These are phyloP conservation scores for Lissocephala sabroskyi DNA, from an alignment of 2,888 invertebrate species.

Conservation along the genomic window DNA sequence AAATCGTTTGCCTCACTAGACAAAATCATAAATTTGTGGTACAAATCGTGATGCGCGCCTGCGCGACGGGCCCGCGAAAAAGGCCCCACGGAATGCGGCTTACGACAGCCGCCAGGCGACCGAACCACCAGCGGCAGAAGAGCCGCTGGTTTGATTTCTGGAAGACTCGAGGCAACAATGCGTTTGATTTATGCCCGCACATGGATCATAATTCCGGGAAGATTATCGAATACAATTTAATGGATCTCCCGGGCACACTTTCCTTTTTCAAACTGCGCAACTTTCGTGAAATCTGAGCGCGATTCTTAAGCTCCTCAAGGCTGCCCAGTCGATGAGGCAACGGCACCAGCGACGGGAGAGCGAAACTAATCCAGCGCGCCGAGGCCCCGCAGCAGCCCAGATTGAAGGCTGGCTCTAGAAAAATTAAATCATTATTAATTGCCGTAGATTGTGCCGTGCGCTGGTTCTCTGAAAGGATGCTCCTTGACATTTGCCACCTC, in stretches of 20 bases:
- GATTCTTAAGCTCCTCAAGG: too few species aligned
- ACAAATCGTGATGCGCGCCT: slow-evolving; percentile 56
- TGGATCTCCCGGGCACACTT: too few species aligned
- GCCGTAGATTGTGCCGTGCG: slow-evolving; percentile 20
- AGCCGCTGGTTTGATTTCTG: too few species aligned
- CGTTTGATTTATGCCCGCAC: slow-evolving; percentile 47
- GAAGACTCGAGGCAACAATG: slow-evolving; percentile 39
- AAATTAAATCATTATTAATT: slow-evolving; percentile 15
- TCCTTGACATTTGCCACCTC: slow-evolving; percentile 51
- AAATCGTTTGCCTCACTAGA: slow-evolving; percentile 2
- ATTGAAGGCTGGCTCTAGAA: too few species aligned
- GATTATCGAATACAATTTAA: slow-evolving; percentile 13
- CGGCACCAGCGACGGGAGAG: too few species aligned
- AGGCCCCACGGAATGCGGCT: too few species aligned
- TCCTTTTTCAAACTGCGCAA: too few species aligned
- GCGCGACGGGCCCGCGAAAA: too few species aligned
- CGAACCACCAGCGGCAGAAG: background rate
- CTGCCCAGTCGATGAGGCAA: too few species aligned
- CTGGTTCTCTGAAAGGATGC: slow-evolving; percentile 41
- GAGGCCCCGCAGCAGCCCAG: too few species aligned
- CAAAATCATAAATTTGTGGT: slow-evolving; percentile 47
- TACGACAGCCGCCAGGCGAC: slow-evolving; percentile 11
- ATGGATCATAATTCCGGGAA: slow-evolving; percentile 24
- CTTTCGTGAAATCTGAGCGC: too few species aligned
- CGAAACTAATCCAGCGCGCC: too few species aligned